Evolutionary conservation across 2,113 vertebrate species (phyloP).

Genomic region (Petaurus breviceps): DNA sequence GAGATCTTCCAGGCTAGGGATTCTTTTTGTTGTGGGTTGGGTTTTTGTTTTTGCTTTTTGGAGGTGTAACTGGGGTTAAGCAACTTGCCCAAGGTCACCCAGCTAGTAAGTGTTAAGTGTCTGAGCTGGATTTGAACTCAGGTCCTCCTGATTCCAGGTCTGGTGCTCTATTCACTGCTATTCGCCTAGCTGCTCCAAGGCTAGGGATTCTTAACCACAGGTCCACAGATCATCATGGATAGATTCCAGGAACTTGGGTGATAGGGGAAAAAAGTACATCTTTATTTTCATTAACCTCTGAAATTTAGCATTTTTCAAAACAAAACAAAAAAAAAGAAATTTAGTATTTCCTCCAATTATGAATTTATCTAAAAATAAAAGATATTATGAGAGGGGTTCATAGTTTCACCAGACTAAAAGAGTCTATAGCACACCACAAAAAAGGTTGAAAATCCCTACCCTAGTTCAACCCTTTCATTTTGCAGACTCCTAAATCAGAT

Average conservation of each 20-base stretch:
- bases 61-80: no score
- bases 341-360: not conserved
- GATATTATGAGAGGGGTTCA: not conserved
- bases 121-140: no score
- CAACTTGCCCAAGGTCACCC: no score
- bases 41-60: no score
- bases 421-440: not conserved
- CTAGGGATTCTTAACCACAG: not conserved
- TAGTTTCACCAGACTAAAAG: not conserved
- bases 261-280: not conserved
- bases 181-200: no score
- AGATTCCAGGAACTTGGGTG: not conserved
- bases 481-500: not conserved
- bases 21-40: not conserved
- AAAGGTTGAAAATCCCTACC: not conserved
- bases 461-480: not conserved
- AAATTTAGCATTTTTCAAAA: not conserved
- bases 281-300: not conserved
- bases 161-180: no score
- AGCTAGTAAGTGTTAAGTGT: no score
- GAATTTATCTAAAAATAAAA: not conserved
- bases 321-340: not conserved
- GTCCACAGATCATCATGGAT: not conserved
- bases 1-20: not conserved
- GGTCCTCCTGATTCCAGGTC: no score